Conservation (phyloP, 2,113 vertebrate genomes). For the Neotoma lepida region DNA sequence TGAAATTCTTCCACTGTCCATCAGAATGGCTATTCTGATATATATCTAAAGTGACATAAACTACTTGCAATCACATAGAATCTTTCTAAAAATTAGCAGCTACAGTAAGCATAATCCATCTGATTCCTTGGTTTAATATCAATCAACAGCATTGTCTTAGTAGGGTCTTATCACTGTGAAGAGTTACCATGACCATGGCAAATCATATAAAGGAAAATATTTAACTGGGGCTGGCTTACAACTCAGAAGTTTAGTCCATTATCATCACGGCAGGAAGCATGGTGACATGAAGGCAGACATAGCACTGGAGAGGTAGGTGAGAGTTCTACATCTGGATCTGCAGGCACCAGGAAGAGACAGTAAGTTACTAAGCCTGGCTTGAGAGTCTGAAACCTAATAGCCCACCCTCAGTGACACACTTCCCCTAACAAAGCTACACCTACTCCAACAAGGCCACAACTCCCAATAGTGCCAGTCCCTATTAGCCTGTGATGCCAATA, state of each 20-base stretch:
- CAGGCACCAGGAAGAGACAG: neutral
- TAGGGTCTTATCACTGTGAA: neutral
- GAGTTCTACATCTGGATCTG: neutral
- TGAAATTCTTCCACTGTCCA: neutral
- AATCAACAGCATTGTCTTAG: neutral
- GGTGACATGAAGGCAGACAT: neutral
- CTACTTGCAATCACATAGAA: neutral
- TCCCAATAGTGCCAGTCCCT: neutral
- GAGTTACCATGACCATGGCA: neutral
- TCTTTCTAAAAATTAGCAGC: conserved; percentile 20
- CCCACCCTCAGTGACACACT: neutral
- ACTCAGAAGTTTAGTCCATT: neutral
- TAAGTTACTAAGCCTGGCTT: neutral
- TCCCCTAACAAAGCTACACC: neutral
- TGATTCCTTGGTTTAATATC: neutral
- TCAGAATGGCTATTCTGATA: neutral
- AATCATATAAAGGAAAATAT: neutral
- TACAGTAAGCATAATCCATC: neutral
- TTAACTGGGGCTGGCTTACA: neutral
- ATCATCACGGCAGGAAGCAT: neutral
- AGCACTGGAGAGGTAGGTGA: neutral
- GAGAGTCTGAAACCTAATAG: neutral
- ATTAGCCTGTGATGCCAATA: neutral
- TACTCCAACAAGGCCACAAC: neutral
- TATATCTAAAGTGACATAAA: neutral